Conservation (phyloP, 1,140 invertebrate genomes). For the Vanessa tameamea region DNA sequence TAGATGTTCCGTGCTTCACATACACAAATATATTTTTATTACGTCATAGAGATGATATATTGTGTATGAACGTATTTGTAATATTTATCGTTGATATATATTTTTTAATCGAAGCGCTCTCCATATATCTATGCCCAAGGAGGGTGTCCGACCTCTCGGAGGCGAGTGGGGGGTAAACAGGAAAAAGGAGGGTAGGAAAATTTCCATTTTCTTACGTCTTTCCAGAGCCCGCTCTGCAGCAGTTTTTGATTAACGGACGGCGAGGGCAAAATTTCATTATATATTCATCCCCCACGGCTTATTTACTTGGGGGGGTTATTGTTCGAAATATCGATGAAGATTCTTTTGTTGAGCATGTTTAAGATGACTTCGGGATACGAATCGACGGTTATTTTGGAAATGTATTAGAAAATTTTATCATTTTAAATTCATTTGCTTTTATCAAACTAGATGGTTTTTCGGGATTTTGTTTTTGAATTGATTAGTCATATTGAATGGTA, state of each 20-base stretch:
- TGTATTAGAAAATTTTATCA: no score
- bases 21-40: no score
- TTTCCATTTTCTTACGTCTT: constrained; percentile 80
- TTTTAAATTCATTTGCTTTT: no score
- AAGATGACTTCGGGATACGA: constrained; percentile 31
- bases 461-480: no score
- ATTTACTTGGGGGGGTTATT: constrained; percentile 62
- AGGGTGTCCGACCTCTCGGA: constrained; percentile 69
- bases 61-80: no score
- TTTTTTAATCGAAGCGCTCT: constrained; percentile 38
- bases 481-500: no score
- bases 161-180: constrained; percentile 64
- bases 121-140: constrained; percentile 40
- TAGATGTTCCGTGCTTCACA: no score
- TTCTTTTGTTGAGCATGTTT: constrained; percentile 46
- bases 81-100: not conserved
- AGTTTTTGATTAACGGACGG: constrained; percentile 80
- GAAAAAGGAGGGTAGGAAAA: constrained; percentile 80
- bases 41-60: no score
- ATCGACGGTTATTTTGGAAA: not conserved
- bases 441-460: no score
- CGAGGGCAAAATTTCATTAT: constrained; percentile 77
- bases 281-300: constrained; percentile 74
- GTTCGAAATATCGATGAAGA: constrained; percentile 46
- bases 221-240: constrained; percentile 68